A percentile compares a stretch with the other conserved stretches of the same genome.
Conservation (phyloP, 2,888 invertebrate genomes). For the Polyommatus iphigenia region DNA sequence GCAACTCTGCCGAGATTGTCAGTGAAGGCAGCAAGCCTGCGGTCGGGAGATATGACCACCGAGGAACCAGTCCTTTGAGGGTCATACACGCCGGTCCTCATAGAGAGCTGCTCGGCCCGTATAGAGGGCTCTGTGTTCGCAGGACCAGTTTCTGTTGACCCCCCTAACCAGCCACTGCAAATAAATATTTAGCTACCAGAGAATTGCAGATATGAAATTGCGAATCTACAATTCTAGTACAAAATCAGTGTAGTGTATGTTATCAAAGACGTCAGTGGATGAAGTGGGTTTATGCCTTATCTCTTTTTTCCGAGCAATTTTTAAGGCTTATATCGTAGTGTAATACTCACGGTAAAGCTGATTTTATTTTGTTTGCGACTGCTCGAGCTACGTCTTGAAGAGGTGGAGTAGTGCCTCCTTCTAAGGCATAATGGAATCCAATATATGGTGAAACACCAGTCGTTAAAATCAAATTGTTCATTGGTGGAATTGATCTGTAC, state of each 20-base stretch:
- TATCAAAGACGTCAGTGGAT: too few species aligned
- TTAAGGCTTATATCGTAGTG: background rate
- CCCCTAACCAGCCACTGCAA: slow-evolving; percentile 71
- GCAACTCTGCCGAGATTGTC: slow-evolving; percentile 94
- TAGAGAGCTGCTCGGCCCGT: slow-evolving; percentile 86
- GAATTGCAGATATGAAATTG: background rate
- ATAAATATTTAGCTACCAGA: slow-evolving; percentile 23
- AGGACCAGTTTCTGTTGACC: slow-evolving; percentile 53
- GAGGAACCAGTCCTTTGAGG: slow-evolving; percentile 85
- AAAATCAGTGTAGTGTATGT: too few species aligned
- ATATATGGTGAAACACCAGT: slow-evolving; percentile 91
- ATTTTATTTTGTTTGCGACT: slow-evolving; percentile 92
- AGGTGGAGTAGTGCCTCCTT: slow-evolving; percentile 89
- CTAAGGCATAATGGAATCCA: slow-evolving; percentile 93
- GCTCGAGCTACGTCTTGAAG: slow-evolving; percentile 96
- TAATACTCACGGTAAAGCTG: slow-evolving; percentile 85
- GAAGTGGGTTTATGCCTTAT: too few species aligned
- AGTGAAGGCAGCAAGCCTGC: slow-evolving; percentile 88
- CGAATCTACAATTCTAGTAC: background rate
- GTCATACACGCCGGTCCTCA: slow-evolving; percentile 91
- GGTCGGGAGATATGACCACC: slow-evolving; percentile 89
- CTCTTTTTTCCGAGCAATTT: too few species aligned
- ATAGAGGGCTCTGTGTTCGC: slow-evolving; percentile 72
- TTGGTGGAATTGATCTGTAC: slow-evolving; percentile 87
- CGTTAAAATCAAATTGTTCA: slow-evolving; percentile 87